These are phyloP conservation scores for Melieria crassipennis DNA, from an alignment of 2,888 invertebrate genomes.

Conservation along the genomic window DNA sequence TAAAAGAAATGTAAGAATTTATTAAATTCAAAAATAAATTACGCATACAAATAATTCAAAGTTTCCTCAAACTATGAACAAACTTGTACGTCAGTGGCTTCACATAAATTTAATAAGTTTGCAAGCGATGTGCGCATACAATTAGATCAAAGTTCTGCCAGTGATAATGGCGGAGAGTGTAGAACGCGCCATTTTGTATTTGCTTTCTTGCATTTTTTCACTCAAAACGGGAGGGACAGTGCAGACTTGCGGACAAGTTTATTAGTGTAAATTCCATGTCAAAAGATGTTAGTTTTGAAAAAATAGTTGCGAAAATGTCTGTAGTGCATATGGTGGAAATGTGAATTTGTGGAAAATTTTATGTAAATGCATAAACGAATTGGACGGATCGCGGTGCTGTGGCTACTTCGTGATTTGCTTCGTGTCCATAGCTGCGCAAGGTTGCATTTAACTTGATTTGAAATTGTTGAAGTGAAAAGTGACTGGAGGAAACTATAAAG, in stretches of 20 bases:
- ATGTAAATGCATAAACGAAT: slow-evolving; percentile 18
- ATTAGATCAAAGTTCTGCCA: not conserved
- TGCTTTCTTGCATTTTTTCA: slow-evolving; percentile 30
- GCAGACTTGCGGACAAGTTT: not conserved
- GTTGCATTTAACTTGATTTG: slow-evolving; percentile 18
- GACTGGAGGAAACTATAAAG: slow-evolving; percentile 3
- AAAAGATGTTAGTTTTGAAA: not conserved
- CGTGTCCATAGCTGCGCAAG: slow-evolving; percentile 15
- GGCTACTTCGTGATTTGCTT: slow-evolving; percentile 19
- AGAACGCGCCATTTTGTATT: slow-evolving; percentile 50
- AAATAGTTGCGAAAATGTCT: not conserved
- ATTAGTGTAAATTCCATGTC: not conserved
- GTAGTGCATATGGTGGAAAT: not conserved
- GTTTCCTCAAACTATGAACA: not conserved
- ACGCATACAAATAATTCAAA: not conserved
- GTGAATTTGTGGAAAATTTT: not conserved
- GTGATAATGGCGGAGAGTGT: slow-evolving; percentile 23
- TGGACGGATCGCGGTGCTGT: slow-evolving; percentile 12
- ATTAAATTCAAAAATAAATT: slow-evolving; percentile 3
- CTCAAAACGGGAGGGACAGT: too few species aligned
- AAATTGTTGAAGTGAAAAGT: not conserved
- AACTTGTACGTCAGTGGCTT: not conserved
- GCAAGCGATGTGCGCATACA: not conserved
- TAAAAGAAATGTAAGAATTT: slow-evolving; percentile 14
- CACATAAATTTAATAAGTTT: not conserved